Conservation (phyloP, 2,797 vertebrate species). For the Coluber constrictor region DNA sequence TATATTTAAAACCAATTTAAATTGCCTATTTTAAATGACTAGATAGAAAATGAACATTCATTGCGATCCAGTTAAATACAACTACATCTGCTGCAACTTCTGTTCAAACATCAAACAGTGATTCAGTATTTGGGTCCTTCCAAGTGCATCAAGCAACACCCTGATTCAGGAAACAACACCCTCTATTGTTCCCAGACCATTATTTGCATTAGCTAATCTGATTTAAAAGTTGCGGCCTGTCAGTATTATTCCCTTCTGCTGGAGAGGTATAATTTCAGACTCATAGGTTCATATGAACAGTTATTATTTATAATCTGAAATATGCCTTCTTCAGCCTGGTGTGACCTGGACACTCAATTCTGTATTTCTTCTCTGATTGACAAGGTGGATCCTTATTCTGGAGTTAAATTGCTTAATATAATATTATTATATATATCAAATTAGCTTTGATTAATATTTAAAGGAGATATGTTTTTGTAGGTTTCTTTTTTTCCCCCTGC, state of each 20-base stretch:
- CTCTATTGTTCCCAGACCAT: constrained; percentile 32
- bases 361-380: not conserved
- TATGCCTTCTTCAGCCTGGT: not conserved
- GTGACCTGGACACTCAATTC: not conserved
- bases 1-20: not conserved
- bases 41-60: constrained; percentile 21
- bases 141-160: not conserved
- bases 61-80: constrained; percentile 12
- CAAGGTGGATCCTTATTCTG: not conserved
- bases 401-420: not conserved
- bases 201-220: not conserved
- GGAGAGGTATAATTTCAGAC: constrained; percentile 10
- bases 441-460: not conserved
- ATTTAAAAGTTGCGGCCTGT: constrained; percentile 10
- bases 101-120: constrained; percentile 13
- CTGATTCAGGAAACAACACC: constrained; percentile 48
- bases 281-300: not conserved
- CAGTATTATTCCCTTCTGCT: constrained; percentile 12
- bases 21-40: constrained; percentile 21
- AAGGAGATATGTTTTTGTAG: not conserved
- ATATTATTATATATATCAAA: not conserved
- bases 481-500: not conserved
- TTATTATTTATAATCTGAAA: not conserved
- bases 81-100: constrained; percentile 19
- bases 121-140: constrained; percentile 19